Evolutionary conservation across 2,888 invertebrate species (phyloP).

Genomic region (Clanis bilineata): DNA sequence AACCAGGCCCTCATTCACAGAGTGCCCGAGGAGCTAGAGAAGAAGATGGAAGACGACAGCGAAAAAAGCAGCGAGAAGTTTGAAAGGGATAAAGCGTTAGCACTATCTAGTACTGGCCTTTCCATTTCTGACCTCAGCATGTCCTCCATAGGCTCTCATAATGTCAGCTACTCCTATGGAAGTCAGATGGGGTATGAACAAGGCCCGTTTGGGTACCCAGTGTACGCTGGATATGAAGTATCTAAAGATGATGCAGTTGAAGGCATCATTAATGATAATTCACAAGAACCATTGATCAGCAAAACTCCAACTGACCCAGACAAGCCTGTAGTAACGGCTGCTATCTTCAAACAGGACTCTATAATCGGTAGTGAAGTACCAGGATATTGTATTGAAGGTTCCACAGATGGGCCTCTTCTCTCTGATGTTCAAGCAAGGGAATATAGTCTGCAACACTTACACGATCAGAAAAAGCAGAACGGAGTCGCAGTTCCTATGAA

Average conservation of each 20-base stretch:
- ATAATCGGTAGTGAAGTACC: slow-evolving; percentile 73
- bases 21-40: slow-evolving; percentile 67
- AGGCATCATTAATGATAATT: slow-evolving; percentile 65
- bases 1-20: slow-evolving; percentile 74
- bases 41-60: slow-evolving; percentile 60
- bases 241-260: slow-evolving; percentile 59
- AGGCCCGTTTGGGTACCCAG: slow-evolving; percentile 87
- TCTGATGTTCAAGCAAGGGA: slow-evolving; percentile 78
- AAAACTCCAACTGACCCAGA: slow-evolving; percentile 77
- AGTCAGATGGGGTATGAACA: slow-evolving; percentile 90
- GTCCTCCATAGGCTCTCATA: slow-evolving; percentile 86
- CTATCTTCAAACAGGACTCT: slow-evolving; percentile 85
- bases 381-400: slow-evolving; percentile 76
- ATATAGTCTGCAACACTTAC: slow-evolving; percentile 67
- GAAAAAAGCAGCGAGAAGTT: slow-evolving; percentile 56
- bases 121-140: slow-evolving; percentile 91
- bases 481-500: slow-evolving; percentile 59
- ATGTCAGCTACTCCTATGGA: slow-evolving; percentile 89
- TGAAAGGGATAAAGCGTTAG: slow-evolving; percentile 70
- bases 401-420: slow-evolving; percentile 74
- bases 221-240: slow-evolving; percentile 82
- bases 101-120: slow-evolving; percentile 87
- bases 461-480: slow-evolving; percentile 69
- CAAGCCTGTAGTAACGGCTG: slow-evolving; percentile 87
- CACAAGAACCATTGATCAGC: slow-evolving; percentile 74